A percentile compares a stretch with the other conserved stretches of the same genome.
Evolutionary conservation across 2,888 invertebrate genomes (phyloP).

Genomic region (Chrysodeixis includens): DNA sequence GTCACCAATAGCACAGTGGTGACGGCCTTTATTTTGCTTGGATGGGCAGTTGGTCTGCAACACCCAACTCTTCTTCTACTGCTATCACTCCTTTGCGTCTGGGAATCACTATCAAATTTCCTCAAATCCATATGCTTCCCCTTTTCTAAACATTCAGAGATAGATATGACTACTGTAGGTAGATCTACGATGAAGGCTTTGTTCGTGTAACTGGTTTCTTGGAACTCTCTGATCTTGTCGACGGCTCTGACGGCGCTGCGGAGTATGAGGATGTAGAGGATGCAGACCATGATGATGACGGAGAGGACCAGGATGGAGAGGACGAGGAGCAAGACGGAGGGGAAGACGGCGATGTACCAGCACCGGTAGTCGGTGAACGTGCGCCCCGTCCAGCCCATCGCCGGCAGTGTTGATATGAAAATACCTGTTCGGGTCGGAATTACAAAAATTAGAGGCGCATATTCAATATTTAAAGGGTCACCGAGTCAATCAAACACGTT

Average conservation of each 20-base stretch:
- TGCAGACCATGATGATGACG: constrained; percentile 75
- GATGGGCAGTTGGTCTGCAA: constrained; percentile 56
- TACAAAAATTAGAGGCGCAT: constrained; percentile 12
- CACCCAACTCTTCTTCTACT: constrained; percentile 31
- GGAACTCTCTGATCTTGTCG: constrained; percentile 80
- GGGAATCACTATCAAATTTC: constrained; percentile 39
- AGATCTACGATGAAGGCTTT: constrained; percentile 71
- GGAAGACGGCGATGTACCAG: constrained; percentile 89
- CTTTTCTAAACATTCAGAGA: constrained; percentile 47
- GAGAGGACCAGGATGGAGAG: constrained; percentile 84
- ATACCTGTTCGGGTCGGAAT: constrained; percentile 65
- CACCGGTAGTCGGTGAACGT: constrained; percentile 86
- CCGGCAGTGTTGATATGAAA: constrained; percentile 72
- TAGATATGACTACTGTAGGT: constrained; percentile 62
- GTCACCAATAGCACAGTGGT: constrained; percentile 89
- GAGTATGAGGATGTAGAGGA: constrained; percentile 88
- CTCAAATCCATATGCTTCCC: constrained; percentile 40
- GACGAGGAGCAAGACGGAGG: constrained; percentile 84
- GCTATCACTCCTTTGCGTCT: constrained; percentile 27
- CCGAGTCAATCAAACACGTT: too few relatives aligned
- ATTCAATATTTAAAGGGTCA: neutral
- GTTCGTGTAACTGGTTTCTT: constrained; percentile 67
- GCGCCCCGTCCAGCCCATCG: constrained; percentile 80
- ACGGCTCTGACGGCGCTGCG: constrained; percentile 87
- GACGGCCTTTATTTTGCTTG: constrained; percentile 89